These are phyloP conservation scores for Falco columbarius DNA, from an alignment of 2,797 vertebrate genomes.

Conservation along the genomic window DNA sequence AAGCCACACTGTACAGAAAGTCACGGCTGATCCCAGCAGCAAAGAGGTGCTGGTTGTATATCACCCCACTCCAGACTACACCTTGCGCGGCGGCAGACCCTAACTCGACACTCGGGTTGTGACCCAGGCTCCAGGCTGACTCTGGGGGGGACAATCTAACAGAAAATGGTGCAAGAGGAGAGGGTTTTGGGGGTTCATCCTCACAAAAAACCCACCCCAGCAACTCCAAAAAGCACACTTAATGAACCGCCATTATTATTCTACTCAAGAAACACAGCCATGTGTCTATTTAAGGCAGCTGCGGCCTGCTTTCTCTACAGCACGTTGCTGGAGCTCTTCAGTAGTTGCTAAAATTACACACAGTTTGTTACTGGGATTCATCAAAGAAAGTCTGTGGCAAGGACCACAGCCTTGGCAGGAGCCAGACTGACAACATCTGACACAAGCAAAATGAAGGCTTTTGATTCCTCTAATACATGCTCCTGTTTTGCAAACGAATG, in stretches of 20 bases:
- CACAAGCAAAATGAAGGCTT: not conserved
- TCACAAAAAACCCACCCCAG: not conserved
- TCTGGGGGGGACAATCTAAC: not conserved
- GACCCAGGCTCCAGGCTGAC: not conserved
- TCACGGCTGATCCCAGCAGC: not conserved
- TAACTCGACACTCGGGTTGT: not conserved
- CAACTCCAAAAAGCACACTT: not conserved
- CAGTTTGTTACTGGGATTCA: constrained; percentile 3
- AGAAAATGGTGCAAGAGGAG: not conserved
- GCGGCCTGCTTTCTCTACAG: not conserved
- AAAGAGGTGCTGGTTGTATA: not conserved
- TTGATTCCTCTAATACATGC: not conserved
- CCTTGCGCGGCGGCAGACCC: not conserved
- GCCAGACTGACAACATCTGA: not conserved
- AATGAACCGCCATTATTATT: not conserved
- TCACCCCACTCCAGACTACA: not conserved
- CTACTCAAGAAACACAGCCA: not conserved
- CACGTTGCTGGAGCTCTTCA: not conserved
- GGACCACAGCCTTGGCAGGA: not conserved
- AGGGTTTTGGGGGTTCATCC: not conserved
- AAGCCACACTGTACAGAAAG: not conserved
- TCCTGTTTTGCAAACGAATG: not conserved
- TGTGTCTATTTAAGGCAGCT: constrained; percentile 33
- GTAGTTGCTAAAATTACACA: constrained; percentile 16
- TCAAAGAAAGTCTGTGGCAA: not conserved